Evolutionary conservation across 2,113 vertebrate species (phyloP), one percentile per base, ranked within the genome.

Genomic region (Crotalus helleri): DNA sequence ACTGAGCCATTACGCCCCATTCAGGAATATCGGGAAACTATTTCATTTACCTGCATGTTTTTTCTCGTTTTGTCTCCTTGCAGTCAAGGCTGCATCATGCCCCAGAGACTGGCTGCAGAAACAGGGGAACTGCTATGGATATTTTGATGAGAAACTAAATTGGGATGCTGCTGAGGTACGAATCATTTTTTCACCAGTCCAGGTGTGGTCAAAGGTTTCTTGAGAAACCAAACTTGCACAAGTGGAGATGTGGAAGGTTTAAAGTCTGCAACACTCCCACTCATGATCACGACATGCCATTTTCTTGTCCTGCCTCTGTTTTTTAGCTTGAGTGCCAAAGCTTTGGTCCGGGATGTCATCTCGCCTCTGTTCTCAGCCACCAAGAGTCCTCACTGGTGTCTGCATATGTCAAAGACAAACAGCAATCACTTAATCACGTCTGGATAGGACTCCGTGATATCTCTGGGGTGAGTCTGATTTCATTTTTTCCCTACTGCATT

Each of bases 401-500:
- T 29, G 26, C 1, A 64, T 29, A 64, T 26, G 11, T 64, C 61
- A 64, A 4, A 64, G 10, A 29, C 3, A 26, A 29, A 29, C 59
- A 64, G 3, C 0, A 4, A 64, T 3, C 10, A 64, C 3, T 0
- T 64, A 64, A 23, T 9, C 3, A 29, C 1, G 61, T n/a, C 29
- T 69, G 61, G 61, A n/a, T 69, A 3, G 61, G 61, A 5, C 29
- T n/a, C 11, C 26, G 1, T 69, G 61, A 69, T 69, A 2, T n/a
- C 61, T n/a, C 26, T n/a, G 11, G 4, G 26, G 61, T 69, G 1
- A 69, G 61, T 13, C 26, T 69, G 26, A 29, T 69, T 69, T n/a
- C 11, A 12, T 29, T 69, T 2, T 69, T 15, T n/a, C 4, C 12
- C 26, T 11, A 15, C 29, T 69, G 26, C 61, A 69, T 13, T 13